Percentiles rank a stretch among this genome's conserved stretches.
phyloP scores from a whole-genome alignment of 2,888 invertebrate species.

The Lissonota sp. region DNA sequence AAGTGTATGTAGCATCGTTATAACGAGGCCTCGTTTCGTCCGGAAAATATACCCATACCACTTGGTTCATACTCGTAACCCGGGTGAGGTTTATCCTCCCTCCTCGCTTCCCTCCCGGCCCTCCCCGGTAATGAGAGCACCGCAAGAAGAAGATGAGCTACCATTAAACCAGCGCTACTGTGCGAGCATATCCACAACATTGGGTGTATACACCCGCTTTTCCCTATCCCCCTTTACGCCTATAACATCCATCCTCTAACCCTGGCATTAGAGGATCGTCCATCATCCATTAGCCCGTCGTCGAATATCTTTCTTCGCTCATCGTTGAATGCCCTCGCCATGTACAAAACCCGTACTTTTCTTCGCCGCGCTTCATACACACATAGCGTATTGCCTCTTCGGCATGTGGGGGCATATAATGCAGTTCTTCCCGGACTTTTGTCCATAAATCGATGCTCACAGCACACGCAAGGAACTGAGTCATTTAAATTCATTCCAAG shows the following conservation, averaged over 20 bases:
- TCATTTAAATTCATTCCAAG: slow-evolving; percentile 19
- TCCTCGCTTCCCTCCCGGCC: no score
- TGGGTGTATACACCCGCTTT: slow-evolving; percentile 27
- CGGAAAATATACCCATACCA: slow-evolving; percentile 52
- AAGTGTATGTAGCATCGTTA: slow-evolving; percentile 52
- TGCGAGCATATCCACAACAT: slow-evolving; percentile 47
- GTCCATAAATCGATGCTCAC: slow-evolving; percentile 36
- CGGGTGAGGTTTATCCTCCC: slow-evolving; percentile 42
- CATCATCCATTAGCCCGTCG: slow-evolving; percentile 65
- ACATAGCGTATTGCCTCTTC: not conserved
- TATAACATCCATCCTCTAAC: slow-evolving; percentile 46
- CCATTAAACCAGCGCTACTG: slow-evolving; percentile 66
- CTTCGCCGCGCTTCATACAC: slow-evolving; percentile 28
- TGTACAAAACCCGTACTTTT: not conserved
- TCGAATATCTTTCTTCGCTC: slow-evolving; percentile 61
- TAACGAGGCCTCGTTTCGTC: slow-evolving; percentile 67
- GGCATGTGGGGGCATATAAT: no score
- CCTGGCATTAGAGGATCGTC: slow-evolving; percentile 66
- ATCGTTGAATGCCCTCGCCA: slow-evolving; percentile 15
- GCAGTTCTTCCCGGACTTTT: not conserved
- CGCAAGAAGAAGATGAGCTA: slow-evolving; percentile 67
- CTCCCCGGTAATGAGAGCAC: slow-evolving; percentile 64
- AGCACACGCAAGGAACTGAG: slow-evolving; percentile 1
- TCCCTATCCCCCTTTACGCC: slow-evolving; percentile 21
- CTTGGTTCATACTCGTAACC: slow-evolving; percentile 31